Percentiles rank a stretch among this genome's conserved stretches.
phyloP scores from a whole-genome alignment of 2,797 vertebrate genomes.

The Poecilia wingei region DNA sequence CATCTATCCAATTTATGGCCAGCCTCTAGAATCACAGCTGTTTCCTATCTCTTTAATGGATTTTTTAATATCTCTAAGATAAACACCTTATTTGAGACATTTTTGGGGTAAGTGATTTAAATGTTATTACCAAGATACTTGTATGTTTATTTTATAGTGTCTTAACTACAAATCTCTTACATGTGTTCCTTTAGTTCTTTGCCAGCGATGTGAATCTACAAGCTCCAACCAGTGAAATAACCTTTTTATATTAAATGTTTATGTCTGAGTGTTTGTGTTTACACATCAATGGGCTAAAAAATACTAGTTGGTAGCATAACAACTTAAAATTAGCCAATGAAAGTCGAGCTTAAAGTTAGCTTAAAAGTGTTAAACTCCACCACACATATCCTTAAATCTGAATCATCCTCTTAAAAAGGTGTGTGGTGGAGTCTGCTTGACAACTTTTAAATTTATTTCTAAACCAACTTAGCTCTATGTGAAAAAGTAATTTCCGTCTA shows the following conservation, averaged over 20 bases:
- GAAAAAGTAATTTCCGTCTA: neutral
- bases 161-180: neutral
- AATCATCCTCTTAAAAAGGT: neutral
- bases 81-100: neutral
- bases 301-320: neutral
- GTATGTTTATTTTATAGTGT: neutral
- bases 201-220: neutral
- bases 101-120: neutral
- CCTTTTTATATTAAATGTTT: neutral
- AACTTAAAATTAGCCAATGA: neutral
- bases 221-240: neutral
- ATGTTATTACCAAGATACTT: neutral
- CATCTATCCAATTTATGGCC: neutral
- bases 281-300: neutral
- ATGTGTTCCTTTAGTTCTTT: neutral
- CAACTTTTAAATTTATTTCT: neutral
- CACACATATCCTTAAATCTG: neutral
- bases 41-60: neutral
- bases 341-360: neutral
- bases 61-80: neutral
- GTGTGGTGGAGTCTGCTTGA: neutral
- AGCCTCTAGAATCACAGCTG: neutral
- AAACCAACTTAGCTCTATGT: neutral
- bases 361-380: neutral
- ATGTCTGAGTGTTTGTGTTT: neutral